Evolutionary conservation across 2,113 vertebrate species (phyloP), one percentile per base, ranked within the genome.

Genomic region (Meleagris gallopavo): DNA sequence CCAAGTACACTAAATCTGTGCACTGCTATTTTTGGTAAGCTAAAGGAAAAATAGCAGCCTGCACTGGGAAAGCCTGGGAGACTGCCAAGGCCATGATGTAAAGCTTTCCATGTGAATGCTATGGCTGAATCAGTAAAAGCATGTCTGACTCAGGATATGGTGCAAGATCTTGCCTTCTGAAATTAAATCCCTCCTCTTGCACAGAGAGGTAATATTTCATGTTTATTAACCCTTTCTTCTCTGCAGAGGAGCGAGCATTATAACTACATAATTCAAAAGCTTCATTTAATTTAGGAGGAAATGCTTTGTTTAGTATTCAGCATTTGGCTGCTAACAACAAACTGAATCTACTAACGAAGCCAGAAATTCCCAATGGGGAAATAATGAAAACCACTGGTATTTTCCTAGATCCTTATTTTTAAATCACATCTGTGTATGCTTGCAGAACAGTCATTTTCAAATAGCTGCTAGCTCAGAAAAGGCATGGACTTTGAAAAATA

Each of bases 41-140:
- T 95, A 71, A 97, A 97, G 94, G 95, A 96, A 97, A 98, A 98
- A 97, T 94, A 98, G 97, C 96, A 97, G 95, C 93, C 96, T 95
- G 86, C 95, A 73, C 87, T 96, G 96, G 97, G 97, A 97, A 96
- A 97, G 92, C 71, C 93, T 97, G 97, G 96, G 96, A 96, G 66
- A 83, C 93, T 93, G 97, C 96, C 97, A 97, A 97, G 97, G 96
- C 93, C 96, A 94, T 97, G 97, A 98, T 94, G 94, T 96, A 96
- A 96, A 97, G 90, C 92, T 97, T 97, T 98, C 95, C 95, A 97
- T 96, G 95, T 95, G 94, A 97, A 96, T 93, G 70, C 95, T 95
- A 86, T 87, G 96, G 95, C 86, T 97, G 97, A 97, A 98, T 96
- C 97, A 96, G 94, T 97, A 96, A 96, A 97, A 96, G 91, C 90